Conservation (phyloP, 2,888 invertebrate species). For the Tenthredo notha region DNA sequence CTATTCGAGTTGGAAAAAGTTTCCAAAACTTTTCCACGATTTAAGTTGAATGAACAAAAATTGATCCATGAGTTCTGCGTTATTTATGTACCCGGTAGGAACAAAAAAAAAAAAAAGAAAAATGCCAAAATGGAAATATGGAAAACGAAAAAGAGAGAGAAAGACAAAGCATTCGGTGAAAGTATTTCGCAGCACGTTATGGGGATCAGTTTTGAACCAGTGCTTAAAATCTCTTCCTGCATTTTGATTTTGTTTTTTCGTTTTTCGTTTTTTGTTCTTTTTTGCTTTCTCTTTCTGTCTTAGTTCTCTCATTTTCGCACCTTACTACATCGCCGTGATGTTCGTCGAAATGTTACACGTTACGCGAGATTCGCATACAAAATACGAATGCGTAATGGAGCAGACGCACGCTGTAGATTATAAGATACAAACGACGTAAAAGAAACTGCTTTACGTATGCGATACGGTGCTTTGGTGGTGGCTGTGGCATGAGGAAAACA, state of each 20-base stretch:
- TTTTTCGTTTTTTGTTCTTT: neutral
- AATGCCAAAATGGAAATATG: neutral
- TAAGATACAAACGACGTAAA: constrained; percentile 14
- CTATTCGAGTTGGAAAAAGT: neutral
- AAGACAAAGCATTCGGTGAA: neutral
- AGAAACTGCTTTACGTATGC: neutral
- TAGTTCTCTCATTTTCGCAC: neutral
- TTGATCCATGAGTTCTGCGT: neutral
- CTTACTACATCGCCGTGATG: neutral
- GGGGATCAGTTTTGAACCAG: neutral
- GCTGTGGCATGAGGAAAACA: neutral
- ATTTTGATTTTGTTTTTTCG: neutral
- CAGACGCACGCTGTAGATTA: constrained; percentile 11
- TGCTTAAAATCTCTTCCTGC: neutral
- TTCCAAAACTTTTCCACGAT: neutral
- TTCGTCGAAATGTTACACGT: neutral
- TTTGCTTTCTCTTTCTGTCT: neutral
- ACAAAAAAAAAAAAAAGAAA: no score
- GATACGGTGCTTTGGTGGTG: neutral
- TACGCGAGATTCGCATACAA: constrained; percentile 22
- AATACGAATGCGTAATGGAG: constrained; percentile 7
- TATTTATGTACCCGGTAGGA: neutral
- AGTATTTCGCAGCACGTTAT: neutral
- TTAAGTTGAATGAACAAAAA: neutral
- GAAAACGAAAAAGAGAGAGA: neutral